Evolutionary conservation across 1,140 invertebrate genomes (phyloP), one percentile per base, ranked within the genome.

Genomic region (Theocolax elegans): DNA sequence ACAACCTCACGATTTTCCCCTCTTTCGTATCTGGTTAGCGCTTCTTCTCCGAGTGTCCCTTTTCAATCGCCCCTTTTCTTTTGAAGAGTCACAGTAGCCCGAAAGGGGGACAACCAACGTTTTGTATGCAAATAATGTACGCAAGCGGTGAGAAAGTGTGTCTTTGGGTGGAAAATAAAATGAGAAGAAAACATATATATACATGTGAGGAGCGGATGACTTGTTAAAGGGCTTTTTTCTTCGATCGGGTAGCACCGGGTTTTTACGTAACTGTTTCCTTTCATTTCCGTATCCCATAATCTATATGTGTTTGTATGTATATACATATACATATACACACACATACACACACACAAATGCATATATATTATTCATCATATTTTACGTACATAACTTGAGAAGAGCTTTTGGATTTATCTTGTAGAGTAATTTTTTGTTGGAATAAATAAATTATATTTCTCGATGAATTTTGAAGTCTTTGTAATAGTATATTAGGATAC

Each of bases 121-220:
- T 60, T 68, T 62, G 35, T 49, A 68, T 68, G 67, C 67, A 54
- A 69, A 63, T 54, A 23, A 46, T 62, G 63, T 54, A 29, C n/a
- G 51, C 54, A 68, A 64, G 21, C 54, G 15, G 10, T 29, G 35
- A 51, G 63, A 69, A 69, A 69, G 67, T 63, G 59, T 69, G 59
- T 42, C 67, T 63, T 69, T 63, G 25, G 38, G 38, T 54, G 38
- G 58, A 69, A 69, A 54, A 53, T 31, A 62, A 68, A 60, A 62
- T 13, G n/a, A n/a, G 15, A 66, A 48, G 23, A 56, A 65, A n/a
- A n/a, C n/a, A n/a, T n/a, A n/a, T n/a, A n/a, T n/a, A n/a, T n/a
- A n/a, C n/a, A n/a, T 1, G 25, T 3, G 44, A 53, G 48, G 23
- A 17, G 4, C 19, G 6, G 1, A 19, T 42, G 0, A 49, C 46